Percentiles rank a stretch among this genome's conserved stretches.
phyloP scores from a whole-genome alignment of 2,888 invertebrate species.

The Andrena praecox region DNA sequence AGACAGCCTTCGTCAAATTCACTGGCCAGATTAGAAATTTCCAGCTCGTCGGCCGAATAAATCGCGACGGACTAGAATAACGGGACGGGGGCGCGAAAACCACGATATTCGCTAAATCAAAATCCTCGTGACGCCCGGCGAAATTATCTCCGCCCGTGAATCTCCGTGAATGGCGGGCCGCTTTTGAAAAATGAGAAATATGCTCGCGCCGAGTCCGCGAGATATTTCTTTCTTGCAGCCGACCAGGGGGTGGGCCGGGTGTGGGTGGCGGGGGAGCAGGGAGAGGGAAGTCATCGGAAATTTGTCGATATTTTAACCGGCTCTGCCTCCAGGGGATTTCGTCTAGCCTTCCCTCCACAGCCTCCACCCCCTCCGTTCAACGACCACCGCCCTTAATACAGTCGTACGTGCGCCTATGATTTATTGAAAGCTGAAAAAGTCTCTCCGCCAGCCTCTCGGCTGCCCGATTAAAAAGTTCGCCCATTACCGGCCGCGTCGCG shows the following conservation, averaged over 20 bases:
- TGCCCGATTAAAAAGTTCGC: conserved; percentile 77
- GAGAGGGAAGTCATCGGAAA: conserved; percentile 55
- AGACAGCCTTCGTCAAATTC: not conserved
- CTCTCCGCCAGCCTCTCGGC: conserved; percentile 43
- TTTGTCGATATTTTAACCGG: conserved; percentile 67
- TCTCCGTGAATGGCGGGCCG: conserved; percentile 45
- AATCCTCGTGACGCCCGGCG: conserved; percentile 45
- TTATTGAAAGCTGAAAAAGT: conserved; percentile 75
- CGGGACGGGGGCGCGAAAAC: conserved; percentile 10
- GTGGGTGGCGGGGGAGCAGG: not conserved
- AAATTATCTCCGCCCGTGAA: conserved; percentile 54
- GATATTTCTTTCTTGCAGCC: conserved; percentile 50
- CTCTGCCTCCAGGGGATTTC: conserved; percentile 52
- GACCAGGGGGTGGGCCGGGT: not conserved
- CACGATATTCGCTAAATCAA: conserved; percentile 46
- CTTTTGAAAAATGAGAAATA: conserved; percentile 58
- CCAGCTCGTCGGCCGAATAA: conserved; percentile 15
- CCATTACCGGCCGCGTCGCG: conserved; percentile 72
- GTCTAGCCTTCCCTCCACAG: conserved; percentile 41
- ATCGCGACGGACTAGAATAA: conserved; percentile 3
- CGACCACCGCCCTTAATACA: conserved; percentile 55
- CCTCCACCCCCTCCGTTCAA: conserved; percentile 26
- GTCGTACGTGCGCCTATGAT: conserved; percentile 71
- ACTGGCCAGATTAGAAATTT: conserved; percentile 11
- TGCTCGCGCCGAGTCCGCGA: conserved; percentile 38